phyloP scores from a whole-genome alignment of 2,888 invertebrate species.

The Abrostola tripartita region DNA sequence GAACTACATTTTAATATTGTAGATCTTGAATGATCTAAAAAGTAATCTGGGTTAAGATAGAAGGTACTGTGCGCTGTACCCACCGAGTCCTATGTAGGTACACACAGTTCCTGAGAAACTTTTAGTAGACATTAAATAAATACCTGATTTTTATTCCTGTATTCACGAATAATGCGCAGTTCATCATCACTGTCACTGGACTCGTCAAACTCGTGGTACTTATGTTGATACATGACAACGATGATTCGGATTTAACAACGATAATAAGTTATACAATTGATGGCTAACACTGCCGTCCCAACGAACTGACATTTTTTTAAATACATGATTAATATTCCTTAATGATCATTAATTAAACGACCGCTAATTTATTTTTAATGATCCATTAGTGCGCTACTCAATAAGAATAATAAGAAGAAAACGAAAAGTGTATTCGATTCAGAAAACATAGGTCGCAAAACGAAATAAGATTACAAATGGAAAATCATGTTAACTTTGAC shows the following conservation, averaged over 20 bases:
- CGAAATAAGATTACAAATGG: neutral
- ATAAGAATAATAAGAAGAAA: neutral
- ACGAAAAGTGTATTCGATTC: neutral
- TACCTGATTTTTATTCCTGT: conserved; percentile 41
- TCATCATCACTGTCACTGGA: conserved; percentile 61
- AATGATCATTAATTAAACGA: conserved; percentile 33
- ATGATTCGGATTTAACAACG: neutral
- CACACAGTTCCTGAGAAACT: neutral
- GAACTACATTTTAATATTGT: too few species aligned
- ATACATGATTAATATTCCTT: conserved; percentile 16
- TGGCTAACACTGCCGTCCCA: conserved; percentile 3
- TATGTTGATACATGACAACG: conserved; percentile 18
- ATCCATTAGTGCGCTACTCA: conserved; percentile 5
- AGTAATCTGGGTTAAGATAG: too few species aligned
- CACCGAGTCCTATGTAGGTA: too few species aligned
- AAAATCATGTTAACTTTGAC: neutral
- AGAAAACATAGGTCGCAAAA: neutral
- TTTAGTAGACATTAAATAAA: neutral
- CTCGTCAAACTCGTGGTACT: conserved; percentile 37
- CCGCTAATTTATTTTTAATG: conserved; percentile 46
- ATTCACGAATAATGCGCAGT: conserved; percentile 51
- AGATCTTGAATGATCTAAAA: too few species aligned
- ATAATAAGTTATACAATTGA: neutral
- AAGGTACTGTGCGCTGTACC: too few species aligned
- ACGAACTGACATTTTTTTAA: conserved; percentile 10